phyloP scores from a whole-genome alignment of 2,113 vertebrate genomes.

The Progne subis region DNA sequence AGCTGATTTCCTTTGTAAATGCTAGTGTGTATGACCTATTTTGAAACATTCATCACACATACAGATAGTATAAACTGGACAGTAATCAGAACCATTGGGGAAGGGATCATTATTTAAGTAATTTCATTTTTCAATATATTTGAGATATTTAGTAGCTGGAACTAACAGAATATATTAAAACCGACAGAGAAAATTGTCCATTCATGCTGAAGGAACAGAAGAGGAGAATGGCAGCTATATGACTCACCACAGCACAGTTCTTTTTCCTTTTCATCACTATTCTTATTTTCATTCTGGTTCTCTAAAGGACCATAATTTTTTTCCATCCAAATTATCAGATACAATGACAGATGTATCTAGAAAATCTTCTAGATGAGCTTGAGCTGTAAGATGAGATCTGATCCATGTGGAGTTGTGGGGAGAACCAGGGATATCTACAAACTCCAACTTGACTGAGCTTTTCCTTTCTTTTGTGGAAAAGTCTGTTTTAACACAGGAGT shows the following conservation, averaged over 20 bases:
- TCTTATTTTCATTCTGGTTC: slow-evolving; percentile 28
- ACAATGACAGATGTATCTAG: background rate
- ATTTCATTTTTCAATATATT: background rate
- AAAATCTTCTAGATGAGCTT: background rate
- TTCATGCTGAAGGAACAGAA: background rate
- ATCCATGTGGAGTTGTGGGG: background rate
- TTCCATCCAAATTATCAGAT: background rate
- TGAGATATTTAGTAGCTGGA: background rate
- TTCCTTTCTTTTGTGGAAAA: background rate
- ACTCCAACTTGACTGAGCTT: background rate
- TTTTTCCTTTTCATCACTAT: background rate
- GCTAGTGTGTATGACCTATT: background rate
- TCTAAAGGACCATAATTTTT: background rate
- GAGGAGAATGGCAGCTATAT: background rate
- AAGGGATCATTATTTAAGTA: background rate
- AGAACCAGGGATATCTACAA: background rate
- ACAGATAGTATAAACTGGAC: background rate
- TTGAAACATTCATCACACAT: background rate
- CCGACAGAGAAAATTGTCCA: background rate
- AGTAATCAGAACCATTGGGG: background rate
- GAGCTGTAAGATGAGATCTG: background rate
- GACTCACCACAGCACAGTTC: background rate
- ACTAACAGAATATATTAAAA: background rate
- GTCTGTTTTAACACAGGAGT: background rate
- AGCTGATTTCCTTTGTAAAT: background rate